A percentile compares a stretch with the other conserved stretches of the same genome.
Conservation (phyloP, 2,113 vertebrate species). For the Oncorhynchus clarkii region DNA sequence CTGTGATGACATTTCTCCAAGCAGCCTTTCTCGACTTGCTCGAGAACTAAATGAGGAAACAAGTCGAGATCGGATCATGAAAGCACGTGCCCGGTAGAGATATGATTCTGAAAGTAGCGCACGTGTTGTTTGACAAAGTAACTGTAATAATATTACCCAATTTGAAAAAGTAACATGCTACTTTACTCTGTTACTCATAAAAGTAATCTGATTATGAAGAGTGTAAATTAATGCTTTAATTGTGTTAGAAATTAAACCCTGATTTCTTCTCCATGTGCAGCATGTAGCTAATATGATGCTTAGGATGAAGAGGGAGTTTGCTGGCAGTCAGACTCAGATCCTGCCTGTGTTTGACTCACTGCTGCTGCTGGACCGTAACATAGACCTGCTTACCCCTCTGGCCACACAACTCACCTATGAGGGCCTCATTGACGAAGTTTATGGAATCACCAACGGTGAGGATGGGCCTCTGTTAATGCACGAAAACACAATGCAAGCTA, state of each 20-base stretch:
- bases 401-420: constrained; percentile 96
- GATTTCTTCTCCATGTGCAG: constrained; percentile 55
- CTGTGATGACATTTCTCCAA: too few relatives aligned
- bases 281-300: constrained; percentile 99
- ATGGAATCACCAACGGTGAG: constrained; percentile 93
- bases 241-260: neutral
- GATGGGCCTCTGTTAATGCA: neutral
- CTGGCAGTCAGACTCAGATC: constrained; percentile 89
- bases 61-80: too few relatives aligned
- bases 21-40: too few relatives aligned
- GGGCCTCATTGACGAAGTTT: constrained; percentile 96
- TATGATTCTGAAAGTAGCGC: too few relatives aligned
- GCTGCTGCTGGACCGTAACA: constrained; percentile 89
- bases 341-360: constrained; percentile 93
- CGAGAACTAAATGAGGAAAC: too few relatives aligned
- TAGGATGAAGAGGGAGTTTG: constrained; percentile 96
- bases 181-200: neutral
- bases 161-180: too few relatives aligned
- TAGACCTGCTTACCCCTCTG: constrained; percentile 90
- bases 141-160: too few relatives aligned
- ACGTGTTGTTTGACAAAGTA: too few relatives aligned
- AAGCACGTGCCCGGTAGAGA: too few relatives aligned
- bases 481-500: neutral
- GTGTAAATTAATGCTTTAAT: neutral
- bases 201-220: neutral